A percentile compares a stretch with the other conserved stretches of the same genome.
These are phyloP conservation scores for Melanerpes formicivorus DNA, from an alignment of 2,113 vertebrate species.

Conservation along the genomic window DNA sequence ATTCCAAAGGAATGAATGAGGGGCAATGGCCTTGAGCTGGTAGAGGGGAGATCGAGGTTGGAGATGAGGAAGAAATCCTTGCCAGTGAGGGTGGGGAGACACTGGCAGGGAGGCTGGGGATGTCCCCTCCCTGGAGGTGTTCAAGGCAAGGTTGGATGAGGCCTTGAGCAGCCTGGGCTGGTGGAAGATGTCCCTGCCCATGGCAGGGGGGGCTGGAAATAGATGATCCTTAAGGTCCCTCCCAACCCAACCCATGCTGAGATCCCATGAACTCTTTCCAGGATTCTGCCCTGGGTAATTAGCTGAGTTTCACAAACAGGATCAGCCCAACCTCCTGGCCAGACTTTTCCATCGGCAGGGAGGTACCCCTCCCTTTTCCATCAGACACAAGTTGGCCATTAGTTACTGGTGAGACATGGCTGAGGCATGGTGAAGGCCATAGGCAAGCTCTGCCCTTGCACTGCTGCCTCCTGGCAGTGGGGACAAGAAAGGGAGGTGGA, in stretches of 20 bases:
- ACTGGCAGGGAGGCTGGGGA: too few relatives aligned
- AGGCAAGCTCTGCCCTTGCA: not conserved
- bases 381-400: not conserved
- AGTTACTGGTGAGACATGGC: not conserved
- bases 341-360: not conserved
- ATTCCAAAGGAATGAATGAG: not conserved
- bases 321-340: not conserved
- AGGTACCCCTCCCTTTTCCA: not conserved
- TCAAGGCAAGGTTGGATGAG: too few relatives aligned
- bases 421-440: not conserved
- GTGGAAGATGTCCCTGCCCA: too few relatives aligned
- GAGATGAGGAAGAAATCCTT: too few relatives aligned
- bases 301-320: not conserved
- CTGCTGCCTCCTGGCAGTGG: not conserved
- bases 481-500: not conserved
- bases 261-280: not conserved
- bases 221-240: too few relatives aligned
- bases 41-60: too few relatives aligned
- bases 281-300: not conserved
- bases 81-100: too few relatives aligned
- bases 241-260: too few relatives aligned
- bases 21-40: too few relatives aligned
- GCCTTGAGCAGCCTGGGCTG: too few relatives aligned
- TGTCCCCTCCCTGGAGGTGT: too few relatives aligned
- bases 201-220: too few relatives aligned